Evolutionary conservation across 1,140 invertebrate species (phyloP), one percentile per base, ranked within the genome.

Genomic region (Drosophila aff.): DNA sequence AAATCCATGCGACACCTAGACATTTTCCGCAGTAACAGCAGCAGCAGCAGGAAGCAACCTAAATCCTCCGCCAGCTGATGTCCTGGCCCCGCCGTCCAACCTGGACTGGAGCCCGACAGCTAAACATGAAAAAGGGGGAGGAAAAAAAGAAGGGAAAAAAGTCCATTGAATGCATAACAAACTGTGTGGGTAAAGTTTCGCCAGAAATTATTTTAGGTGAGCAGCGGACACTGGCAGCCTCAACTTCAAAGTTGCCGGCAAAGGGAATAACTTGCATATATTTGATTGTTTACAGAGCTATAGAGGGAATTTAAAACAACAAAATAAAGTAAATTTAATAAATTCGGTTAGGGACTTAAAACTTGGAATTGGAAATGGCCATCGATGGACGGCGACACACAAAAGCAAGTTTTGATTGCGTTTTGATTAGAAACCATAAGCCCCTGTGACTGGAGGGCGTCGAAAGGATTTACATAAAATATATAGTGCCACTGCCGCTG

Each of bases 201-300:
- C 49, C 62, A 59, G 49, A 79, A 86, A 82, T 75, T 86, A 69
- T 86, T 85, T 79, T 73, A 82, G 82, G 83, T 79, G 79, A 85
- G 79, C 79, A 67, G 28, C 69, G 65, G 58, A 75, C 71, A 75
- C 43, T 59, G 53, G 59, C 68, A 71, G 60, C 50, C 49, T 28
- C 71, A 75, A 62, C 79, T 82, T 81, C 66, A 84, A 89, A 89
- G 84, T 87, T 84, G 33, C 41, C 46, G 55, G 68, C 75, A 85
- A 74, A 75, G 75, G 58, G 72, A 26, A 58, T 46, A 68, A 74
- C 76, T 81, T 81, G 77, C 77, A 83, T 83, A 81, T 71, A 67
- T 76, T 71, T 38, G 57, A 64, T 81, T 83, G 62, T 65, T 68
- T 66, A 77, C 61, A 13, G 41, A 36, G 49, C 52, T 44, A 36